phyloP scores from a whole-genome alignment of 2,888 invertebrate genomes.

The Thumatha senex region DNA sequence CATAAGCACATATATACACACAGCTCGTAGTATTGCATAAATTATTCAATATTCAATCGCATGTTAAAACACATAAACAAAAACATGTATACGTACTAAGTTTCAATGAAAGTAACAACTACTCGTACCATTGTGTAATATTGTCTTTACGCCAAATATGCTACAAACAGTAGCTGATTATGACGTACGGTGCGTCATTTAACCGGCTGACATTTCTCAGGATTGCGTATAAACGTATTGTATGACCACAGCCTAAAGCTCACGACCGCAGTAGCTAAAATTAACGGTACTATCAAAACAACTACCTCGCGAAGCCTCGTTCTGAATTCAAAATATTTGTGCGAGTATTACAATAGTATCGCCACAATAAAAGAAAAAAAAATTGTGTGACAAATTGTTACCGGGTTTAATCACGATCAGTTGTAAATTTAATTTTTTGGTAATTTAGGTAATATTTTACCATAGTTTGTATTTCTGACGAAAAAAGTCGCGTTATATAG shows the following conservation, averaged over 20 bases:
- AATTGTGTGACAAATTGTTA: conserved; percentile 29
- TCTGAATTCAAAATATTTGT: conserved; percentile 64
- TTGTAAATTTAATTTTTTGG: too few relatives aligned
- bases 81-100: not conserved
- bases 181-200: conserved; percentile 7
- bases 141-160: conserved; percentile 2
- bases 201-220: conserved; percentile 11
- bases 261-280: conserved; percentile 60
- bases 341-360: conserved; percentile 48
- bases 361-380: conserved; percentile 59
- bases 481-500: not conserved
- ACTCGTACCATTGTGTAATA: conserved; percentile 1
- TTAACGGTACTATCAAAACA: conserved; percentile 67
- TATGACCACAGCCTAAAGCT: conserved; percentile 48
- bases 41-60: not conserved
- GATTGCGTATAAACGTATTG: conserved; percentile 29
- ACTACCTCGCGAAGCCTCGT: conserved; percentile 63
- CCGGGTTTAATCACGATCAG: too few relatives aligned
- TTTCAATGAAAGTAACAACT: conserved; percentile 8
- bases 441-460: too few relatives aligned
- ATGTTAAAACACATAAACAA: conserved; percentile 10
- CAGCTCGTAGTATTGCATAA: not conserved
- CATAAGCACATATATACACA: too few relatives aligned
- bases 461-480: not conserved
- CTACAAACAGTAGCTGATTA: conserved; percentile 9